phyloP scores from a whole-genome alignment of 92 coral and sea anemone species.

The Hydrozoanthus gracilis region DNA sequence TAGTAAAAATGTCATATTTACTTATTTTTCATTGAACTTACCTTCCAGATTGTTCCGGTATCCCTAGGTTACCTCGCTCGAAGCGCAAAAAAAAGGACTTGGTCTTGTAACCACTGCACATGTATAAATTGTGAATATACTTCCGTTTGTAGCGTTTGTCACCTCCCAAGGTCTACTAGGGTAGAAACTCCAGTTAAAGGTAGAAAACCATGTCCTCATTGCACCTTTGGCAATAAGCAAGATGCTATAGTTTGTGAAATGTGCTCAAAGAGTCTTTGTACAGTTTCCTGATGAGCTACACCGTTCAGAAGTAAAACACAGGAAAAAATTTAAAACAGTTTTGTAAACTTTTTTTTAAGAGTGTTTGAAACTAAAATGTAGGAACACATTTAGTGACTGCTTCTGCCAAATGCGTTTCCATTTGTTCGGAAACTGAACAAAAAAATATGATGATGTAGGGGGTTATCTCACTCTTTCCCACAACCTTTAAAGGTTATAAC shows the following conservation, averaged over 20 bases:
- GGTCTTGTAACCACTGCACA: not conserved
- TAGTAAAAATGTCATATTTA: too few species aligned
- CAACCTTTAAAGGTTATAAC: too few species aligned
- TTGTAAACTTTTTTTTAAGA: too few species aligned
- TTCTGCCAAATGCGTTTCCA: too few species aligned
- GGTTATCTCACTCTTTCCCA: too few species aligned
- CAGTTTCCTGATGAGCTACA: not conserved
- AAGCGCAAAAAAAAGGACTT: not conserved
- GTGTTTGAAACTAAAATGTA: too few species aligned
- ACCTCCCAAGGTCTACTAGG: not conserved
- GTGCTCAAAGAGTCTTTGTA: not conserved
- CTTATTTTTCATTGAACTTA: not conserved
- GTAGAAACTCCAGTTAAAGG: not conserved
- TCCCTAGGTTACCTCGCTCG: not conserved
- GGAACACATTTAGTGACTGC: too few species aligned
- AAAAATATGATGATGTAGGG: too few species aligned
- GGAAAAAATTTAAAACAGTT: too few species aligned
- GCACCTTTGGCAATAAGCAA: not conserved
- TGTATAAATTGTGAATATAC: not conserved
- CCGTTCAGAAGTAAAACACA: too few species aligned
- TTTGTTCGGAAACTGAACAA: too few species aligned
- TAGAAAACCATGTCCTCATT: not conserved
- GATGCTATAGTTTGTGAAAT: not conserved
- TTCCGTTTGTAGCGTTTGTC: not conserved
- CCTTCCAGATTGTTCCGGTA: not conserved